Evolutionary conservation across 2,797 vertebrate genomes (phyloP).

Genomic region (Arrhamphus sclerolepis): DNA sequence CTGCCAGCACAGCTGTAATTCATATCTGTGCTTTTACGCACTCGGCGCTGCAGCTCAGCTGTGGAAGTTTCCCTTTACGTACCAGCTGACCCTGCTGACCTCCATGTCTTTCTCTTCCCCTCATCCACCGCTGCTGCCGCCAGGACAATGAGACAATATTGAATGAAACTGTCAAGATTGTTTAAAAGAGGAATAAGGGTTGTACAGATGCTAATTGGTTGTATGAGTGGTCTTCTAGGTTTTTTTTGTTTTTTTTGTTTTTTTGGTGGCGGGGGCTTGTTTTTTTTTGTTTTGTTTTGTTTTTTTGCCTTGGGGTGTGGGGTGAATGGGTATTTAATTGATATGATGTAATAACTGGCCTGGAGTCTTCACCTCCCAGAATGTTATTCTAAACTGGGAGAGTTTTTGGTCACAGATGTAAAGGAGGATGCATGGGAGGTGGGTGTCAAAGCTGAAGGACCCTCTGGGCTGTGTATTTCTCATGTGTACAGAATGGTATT

Average conservation of each 20-base stretch:
- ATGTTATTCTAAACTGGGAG: slow-evolving; percentile 69
- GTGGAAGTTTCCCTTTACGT: slow-evolving; percentile 29
- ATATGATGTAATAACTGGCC: slow-evolving; percentile 72
- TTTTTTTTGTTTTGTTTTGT: too few species aligned
- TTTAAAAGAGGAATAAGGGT: slow-evolving; percentile 59
- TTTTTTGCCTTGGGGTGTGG: slow-evolving; percentile 73
- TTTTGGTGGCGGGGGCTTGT: too few species aligned
- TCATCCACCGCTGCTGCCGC: slow-evolving; percentile 37
- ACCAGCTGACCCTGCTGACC: slow-evolving; percentile 38
- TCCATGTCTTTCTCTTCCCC: slow-evolving; percentile 23
- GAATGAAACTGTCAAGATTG: slow-evolving; percentile 76
- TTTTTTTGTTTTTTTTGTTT: too few species aligned
- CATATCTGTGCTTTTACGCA: slow-evolving; percentile 69
- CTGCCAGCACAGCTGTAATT: slow-evolving; percentile 68
- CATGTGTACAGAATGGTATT: slow-evolving; percentile 92
- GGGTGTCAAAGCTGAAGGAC: slow-evolving; percentile 77
- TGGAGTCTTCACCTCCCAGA: slow-evolving; percentile 63
- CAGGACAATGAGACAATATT: slow-evolving; percentile 65
- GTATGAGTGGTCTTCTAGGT: slow-evolving; percentile 66
- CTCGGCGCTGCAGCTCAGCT: slow-evolving; percentile 60
- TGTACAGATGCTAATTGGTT: slow-evolving; percentile 72
- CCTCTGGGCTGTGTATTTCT: slow-evolving; percentile 87
- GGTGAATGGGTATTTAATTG: slow-evolving; percentile 79
- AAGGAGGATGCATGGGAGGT: slow-evolving; percentile 41
- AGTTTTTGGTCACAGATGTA: slow-evolving; percentile 53